Percentiles rank a stretch among this genome's conserved stretches.
Evolutionary conservation across 2,797 vertebrate genomes (phyloP).

Genomic region (Neosilurus mollespiculum): DNA sequence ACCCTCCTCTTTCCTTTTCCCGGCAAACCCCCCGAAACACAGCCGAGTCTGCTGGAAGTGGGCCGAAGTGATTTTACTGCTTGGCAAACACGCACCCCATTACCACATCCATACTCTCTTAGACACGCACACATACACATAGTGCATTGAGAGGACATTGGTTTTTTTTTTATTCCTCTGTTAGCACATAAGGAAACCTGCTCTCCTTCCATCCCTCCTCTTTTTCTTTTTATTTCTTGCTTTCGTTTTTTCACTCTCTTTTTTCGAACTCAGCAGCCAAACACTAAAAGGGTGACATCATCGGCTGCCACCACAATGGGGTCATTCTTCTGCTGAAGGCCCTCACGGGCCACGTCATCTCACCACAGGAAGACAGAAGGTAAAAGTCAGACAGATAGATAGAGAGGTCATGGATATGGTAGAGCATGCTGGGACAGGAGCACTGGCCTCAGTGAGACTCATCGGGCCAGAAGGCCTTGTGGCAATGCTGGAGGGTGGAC

Average conservation of each 20-base stretch:
- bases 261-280: constrained; percentile 54
- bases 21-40: constrained; percentile 22
- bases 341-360: constrained; percentile 68
- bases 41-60: constrained; percentile 38
- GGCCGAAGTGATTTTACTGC: constrained; percentile 43
- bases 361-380: constrained; percentile 64
- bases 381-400: constrained; percentile 21
- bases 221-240: not conserved
- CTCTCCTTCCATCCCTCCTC: not conserved
- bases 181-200: not conserved
- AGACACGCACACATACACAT: constrained; percentile 30
- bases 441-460: constrained; percentile 63
- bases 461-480: constrained; percentile 84
- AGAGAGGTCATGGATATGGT: constrained; percentile 60
- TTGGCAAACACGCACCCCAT: constrained; percentile 40
- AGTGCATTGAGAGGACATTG: constrained; percentile 44
- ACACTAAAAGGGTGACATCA: constrained; percentile 83
- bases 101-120: constrained; percentile 33
- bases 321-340: constrained; percentile 82
- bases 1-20: constrained; percentile 33
- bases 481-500: constrained; percentile 86
- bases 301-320: constrained; percentile 75
- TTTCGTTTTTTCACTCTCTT: constrained; percentile 19
- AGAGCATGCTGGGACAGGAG: constrained; percentile 25
- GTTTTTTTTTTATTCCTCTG: not conserved